Evolutionary conservation across 2,888 invertebrate genomes (phyloP), one percentile per base, ranked within the genome.

Genomic region (Heptascelio sp.): DNA sequence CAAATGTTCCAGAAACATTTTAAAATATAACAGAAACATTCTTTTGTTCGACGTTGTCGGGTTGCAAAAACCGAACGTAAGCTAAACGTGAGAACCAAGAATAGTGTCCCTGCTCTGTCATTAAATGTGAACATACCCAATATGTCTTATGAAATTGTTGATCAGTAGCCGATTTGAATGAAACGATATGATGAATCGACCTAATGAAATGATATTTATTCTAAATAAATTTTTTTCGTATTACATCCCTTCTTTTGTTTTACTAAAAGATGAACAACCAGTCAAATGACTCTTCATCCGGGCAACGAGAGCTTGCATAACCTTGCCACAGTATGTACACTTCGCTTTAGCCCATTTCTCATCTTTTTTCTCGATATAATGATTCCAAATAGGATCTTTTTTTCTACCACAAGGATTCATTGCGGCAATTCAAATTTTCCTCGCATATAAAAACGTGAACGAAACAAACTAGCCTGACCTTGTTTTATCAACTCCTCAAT

Each of bases 271-370:
- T 15, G 51, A 15, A 65, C 65, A 51, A n/a, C 15, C 21, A 34
- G 21, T 21, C n/a, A 65, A 37, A 37, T 37, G 37, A 3, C 11
- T 37, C 13, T 76, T 76, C 67, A 76, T 76, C 1, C 59, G 43
- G 9, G 59, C 65, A 67, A 67, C 75, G 49, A 76, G 43, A 19
- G 49, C 59, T 30, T 76, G 67, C 75, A 76, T 67, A 8, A 34
- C 49, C 21, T 76, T 57, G 15, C 40, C 46, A 43, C 75, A 76
- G 13, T 34, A 19, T 15, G 57, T 75, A 26, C 75, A 65, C 8
- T 46, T 30, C 30, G 75, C 65, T 17, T 57, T 53, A 49, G 30
- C 19, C 65, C 65, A 57, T 55, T 75, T 64, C 30, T 53, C 57
- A 19, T 23, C 75, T n/a, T 64, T 64, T 1, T 2, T 75, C 57